These are phyloP conservation scores for Tinea trinotella DNA, from an alignment of 2,888 invertebrate species.

Conservation along the genomic window DNA sequence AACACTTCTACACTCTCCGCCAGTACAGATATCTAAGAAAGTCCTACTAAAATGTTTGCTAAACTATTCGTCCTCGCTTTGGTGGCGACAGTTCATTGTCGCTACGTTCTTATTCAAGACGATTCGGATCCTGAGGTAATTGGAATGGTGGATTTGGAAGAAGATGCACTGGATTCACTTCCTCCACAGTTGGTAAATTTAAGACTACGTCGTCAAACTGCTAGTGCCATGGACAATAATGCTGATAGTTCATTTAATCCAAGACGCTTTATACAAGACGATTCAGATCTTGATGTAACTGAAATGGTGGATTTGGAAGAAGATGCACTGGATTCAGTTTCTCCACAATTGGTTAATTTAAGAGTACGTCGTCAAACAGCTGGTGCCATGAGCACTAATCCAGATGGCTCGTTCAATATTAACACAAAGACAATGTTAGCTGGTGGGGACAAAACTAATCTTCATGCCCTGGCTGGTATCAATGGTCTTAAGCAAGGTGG, in stretches of 20 bases:
- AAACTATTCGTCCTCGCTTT: neutral
- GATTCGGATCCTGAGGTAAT: neutral
- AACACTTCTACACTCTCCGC: too few species aligned
- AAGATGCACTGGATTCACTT: neutral
- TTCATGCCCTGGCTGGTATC: conserved; percentile 3
- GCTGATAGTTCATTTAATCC: neutral
- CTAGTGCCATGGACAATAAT: neutral
- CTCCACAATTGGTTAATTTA: too few species aligned
- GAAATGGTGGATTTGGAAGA: neutral
- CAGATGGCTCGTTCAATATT: conserved; percentile 9
- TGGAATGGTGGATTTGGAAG: neutral
- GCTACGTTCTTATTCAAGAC: neutral
- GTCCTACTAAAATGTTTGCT: too few species aligned
- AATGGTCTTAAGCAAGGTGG: conserved; percentile 3
- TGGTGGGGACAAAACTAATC: neutral
- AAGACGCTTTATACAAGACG: neutral
- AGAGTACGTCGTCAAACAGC: conserved; percentile 6
- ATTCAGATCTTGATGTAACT: neutral
- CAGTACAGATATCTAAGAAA: too few species aligned
- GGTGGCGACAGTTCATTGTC: neutral
- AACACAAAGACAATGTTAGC: neutral
- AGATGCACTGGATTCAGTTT: neutral
- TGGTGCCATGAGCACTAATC: conserved; percentile 6
- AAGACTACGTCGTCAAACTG: neutral
- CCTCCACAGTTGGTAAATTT: too few species aligned